Percentiles rank a stretch among this genome's conserved stretches.
Conservation (phyloP, 2,888 invertebrate species). For the Rhynchonema sp. region DNA sequence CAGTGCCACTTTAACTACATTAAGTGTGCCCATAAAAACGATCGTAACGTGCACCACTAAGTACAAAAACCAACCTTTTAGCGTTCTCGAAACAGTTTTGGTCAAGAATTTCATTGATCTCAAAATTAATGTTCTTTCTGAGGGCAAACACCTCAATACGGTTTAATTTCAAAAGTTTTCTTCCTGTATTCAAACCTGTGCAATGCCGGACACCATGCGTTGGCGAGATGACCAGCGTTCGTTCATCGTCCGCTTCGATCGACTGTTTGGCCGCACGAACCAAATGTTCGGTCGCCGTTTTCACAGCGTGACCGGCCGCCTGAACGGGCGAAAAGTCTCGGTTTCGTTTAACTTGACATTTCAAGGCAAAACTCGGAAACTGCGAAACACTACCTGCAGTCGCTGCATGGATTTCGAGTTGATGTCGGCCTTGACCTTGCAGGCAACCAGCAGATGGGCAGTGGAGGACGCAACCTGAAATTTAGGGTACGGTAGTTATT, state of each 20-base stretch:
- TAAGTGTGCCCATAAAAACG: background rate
- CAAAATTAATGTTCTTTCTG: too few species aligned
- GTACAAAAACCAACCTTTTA: background rate
- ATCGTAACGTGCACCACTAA: background rate
- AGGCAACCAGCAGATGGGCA: constrained; percentile 86
- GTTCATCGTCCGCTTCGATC: constrained; percentile 71
- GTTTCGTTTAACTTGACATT: background rate
- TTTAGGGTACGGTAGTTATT: too few species aligned
- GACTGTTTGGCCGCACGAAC: constrained; percentile 83
- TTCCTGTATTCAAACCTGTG: constrained; percentile 59
- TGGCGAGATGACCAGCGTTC: constrained; percentile 70
- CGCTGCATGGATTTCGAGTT: constrained; percentile 78
- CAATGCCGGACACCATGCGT: constrained; percentile 85
- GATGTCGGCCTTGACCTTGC: constrained; percentile 94
- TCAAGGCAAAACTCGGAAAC: background rate
- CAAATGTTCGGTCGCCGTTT: constrained; percentile 87
- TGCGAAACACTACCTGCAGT: constrained; percentile 42
- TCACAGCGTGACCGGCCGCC: constrained; percentile 84
- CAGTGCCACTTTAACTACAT: too few species aligned
- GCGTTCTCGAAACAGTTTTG: too few species aligned
- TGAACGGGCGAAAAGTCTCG: constrained; percentile 35
- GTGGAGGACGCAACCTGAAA: constrained; percentile 74
- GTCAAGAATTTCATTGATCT: too few species aligned
- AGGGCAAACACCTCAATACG: too few species aligned
- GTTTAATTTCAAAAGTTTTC: too few species aligned